Percentiles rank a stretch among this genome's conserved stretches.
These are phyloP conservation scores for Caenorhabditis auriculariae DNA, from an alignment of 2,888 invertebrate species.

Conservation along the genomic window DNA sequence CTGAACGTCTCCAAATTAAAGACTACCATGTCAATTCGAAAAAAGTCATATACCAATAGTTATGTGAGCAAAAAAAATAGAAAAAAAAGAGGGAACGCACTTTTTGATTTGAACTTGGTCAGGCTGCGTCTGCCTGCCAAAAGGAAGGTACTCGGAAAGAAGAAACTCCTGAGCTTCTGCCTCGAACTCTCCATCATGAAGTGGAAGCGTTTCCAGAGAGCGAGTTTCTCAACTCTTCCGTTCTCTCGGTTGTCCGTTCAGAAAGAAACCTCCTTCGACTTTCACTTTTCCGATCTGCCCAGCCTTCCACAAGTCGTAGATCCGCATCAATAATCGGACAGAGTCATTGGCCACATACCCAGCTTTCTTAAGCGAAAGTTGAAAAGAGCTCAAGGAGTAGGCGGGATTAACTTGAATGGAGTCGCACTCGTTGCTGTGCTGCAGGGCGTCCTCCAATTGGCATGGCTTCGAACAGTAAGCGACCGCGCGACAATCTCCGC, in stretches of 20 bases:
- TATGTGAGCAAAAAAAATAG: not conserved
- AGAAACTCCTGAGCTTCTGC: conserved; percentile 4
- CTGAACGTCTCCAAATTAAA: too few species aligned
- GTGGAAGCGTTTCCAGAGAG: conserved; percentile 4
- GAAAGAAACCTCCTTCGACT: not conserved
- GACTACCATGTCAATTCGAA: not conserved
- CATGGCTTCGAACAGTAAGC: conserved; percentile 22
- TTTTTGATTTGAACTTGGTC: not conserved
- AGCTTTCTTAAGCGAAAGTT: conserved; percentile 1
- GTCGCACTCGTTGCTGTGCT: conserved; percentile 24
- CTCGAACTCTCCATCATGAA: not conserved
- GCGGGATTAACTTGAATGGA: conserved; percentile 9
- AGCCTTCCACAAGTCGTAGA: not conserved
- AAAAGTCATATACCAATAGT: not conserved
- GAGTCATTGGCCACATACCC: conserved; percentile 2
- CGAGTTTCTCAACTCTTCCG: conserved; percentile 5
- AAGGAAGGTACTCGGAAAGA: too few species aligned
- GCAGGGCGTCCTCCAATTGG: conserved; percentile 24
- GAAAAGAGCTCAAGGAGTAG: not conserved
- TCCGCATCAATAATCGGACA: conserved; percentile 17
- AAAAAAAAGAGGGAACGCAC: not conserved
- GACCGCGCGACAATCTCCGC: conserved; percentile 15
- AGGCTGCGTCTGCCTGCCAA: too few species aligned
- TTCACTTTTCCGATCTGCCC: conserved; percentile 10
- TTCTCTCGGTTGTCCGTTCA: not conserved